These are phyloP conservation scores for Malthinus seriepunctatus DNA, from an alignment of 2,888 invertebrate species.

Conservation along the genomic window DNA sequence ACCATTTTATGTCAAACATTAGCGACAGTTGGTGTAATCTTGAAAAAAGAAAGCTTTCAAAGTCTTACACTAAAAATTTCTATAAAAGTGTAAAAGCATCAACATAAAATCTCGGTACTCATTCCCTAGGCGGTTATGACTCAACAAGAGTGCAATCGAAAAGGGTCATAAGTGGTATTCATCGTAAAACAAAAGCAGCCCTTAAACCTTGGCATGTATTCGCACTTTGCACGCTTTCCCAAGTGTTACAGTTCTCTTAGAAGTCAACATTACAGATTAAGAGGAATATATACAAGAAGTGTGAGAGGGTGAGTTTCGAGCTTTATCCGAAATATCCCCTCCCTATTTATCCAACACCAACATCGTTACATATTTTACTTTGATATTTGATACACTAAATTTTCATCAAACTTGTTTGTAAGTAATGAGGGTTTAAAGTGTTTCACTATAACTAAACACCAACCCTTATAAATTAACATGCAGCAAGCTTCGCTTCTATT, in stretches of 20 bases:
- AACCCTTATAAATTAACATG: neutral
- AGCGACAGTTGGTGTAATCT: too few relatives aligned
- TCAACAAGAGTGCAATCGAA: constrained; percentile 44
- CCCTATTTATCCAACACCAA: too few relatives aligned
- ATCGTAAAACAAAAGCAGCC: constrained; percentile 46
- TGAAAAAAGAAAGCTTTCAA: constrained; percentile 4
- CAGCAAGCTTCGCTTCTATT: too few relatives aligned
- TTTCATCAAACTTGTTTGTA: constrained; percentile 2
- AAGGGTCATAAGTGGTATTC: constrained; percentile 44
- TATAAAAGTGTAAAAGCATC: constrained; percentile 32
- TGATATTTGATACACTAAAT: constrained; percentile 6
- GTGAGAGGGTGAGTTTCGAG: constrained; percentile 4
- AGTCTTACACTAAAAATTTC: constrained; percentile 29
- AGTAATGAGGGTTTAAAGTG: constrained; percentile 3
- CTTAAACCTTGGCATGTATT: constrained; percentile 39
- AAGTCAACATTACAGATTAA: constrained; percentile 23
- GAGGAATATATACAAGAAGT: constrained; percentile 12
- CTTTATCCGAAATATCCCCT: too few relatives aligned
- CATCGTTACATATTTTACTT: neutral
- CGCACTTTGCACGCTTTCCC: constrained; percentile 31
- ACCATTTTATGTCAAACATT: too few relatives aligned
- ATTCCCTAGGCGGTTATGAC: constrained; percentile 46
- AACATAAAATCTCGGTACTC: constrained; percentile 46
- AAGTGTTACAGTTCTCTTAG: constrained; percentile 33
- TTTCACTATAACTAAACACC: constrained; percentile 2